phyloP scores from a whole-genome alignment of 2,888 invertebrate genomes.

The Nezara viridula region DNA sequence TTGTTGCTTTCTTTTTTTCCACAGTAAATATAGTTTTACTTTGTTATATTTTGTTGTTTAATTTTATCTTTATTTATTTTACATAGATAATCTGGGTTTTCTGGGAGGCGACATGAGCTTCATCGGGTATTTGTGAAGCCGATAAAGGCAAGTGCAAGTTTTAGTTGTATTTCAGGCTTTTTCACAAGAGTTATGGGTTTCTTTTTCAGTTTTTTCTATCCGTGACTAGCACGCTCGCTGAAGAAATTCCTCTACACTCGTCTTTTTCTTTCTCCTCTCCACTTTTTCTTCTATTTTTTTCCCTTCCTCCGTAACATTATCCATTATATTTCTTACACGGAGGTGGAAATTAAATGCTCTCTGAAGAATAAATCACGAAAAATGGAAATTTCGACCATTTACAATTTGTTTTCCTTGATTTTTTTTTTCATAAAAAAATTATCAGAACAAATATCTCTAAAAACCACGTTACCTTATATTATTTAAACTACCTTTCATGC shows the following conservation, averaged over 20 bases:
- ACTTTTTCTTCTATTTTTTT: neutral
- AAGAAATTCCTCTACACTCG: constrained; percentile 41
- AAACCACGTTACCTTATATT: too few species aligned
- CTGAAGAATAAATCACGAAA: neutral
- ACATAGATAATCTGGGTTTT: neutral
- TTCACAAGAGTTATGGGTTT: constrained; percentile 27
- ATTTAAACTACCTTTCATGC: too few species aligned
- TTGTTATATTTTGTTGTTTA: too few species aligned
- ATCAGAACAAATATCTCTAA: too few species aligned
- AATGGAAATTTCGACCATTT: neutral
- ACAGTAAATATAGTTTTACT: too few species aligned
- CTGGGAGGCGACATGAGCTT: neutral
- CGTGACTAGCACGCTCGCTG: constrained; percentile 43
- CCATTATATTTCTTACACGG: constrained; percentile 11
- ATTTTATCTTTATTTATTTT: too few species aligned
- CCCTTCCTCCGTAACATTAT: neutral
- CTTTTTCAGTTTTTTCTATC: constrained; percentile 43
- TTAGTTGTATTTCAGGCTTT: constrained; percentile 33
- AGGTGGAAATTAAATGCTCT: neutral
- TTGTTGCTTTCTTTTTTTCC: too few species aligned
- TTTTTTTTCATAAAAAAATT: neutral
- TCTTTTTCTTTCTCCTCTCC: neutral
- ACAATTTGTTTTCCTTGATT: neutral
- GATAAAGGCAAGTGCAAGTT: neutral
- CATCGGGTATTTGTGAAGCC: neutral